Percentiles rank a stretch among this genome's conserved stretches.
Evolutionary conservation across 2,113 vertebrate species (phyloP).

Genomic region (Pongo pygmaeus): DNA sequence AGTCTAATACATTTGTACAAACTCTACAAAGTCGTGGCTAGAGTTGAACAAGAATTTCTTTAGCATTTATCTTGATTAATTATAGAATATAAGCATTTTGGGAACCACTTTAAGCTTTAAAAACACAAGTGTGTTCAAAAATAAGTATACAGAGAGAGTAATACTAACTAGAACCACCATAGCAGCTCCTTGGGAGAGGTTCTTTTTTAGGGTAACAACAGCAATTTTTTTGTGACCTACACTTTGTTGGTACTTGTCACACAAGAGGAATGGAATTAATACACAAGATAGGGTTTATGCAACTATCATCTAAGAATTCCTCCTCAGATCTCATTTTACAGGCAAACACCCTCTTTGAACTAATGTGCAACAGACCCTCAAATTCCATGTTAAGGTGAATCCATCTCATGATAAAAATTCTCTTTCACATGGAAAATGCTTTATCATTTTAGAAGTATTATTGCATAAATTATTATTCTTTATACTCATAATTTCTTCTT

Average conservation of each 20-base stretch:
- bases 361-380: slow-evolving; percentile 47
- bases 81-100: background rate
- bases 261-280: slow-evolving; percentile 65
- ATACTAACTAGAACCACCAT: background rate
- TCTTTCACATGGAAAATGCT: slow-evolving; percentile 46
- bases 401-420: slow-evolving; percentile 41
- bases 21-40: background rate
- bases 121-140: background rate
- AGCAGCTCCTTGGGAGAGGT: background rate
- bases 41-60: background rate
- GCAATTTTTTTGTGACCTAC: slow-evolving; percentile 1
- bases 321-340: slow-evolving; percentile 43
- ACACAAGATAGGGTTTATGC: slow-evolving; percentile 23
- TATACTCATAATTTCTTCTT: slow-evolving; percentile 44
- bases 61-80: slow-evolving; percentile 1
- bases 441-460: slow-evolving; percentile 52
- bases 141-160: background rate
- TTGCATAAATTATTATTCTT: slow-evolving; percentile 58
- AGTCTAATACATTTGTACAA: background rate
- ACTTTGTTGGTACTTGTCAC: slow-evolving; percentile 40
- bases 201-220: background rate
- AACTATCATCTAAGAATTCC: background rate
- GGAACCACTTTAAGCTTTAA: background rate
- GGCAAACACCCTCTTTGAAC: slow-evolving; percentile 9
- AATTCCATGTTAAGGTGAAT: slow-evolving; percentile 35